Percentiles rank a stretch among this genome's conserved stretches.
Conservation (phyloP, 2,888 invertebrate genomes). For the Archaeoteleia sp. region DNA sequence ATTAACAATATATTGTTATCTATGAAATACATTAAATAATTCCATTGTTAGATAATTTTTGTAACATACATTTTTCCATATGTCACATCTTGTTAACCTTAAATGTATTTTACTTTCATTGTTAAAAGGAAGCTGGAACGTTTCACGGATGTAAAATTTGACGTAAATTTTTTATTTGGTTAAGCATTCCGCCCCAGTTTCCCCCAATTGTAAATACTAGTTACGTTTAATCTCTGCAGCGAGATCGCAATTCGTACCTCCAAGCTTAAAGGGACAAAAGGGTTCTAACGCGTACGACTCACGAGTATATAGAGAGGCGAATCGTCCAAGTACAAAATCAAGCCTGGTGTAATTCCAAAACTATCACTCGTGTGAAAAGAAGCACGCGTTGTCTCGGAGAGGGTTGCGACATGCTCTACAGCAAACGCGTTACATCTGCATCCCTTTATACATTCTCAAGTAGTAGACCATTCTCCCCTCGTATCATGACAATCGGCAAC, state of each 20-base stretch:
- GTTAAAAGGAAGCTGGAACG: no score
- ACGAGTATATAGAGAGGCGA: conserved; percentile 18
- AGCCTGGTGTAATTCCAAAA: conserved; percentile 47
- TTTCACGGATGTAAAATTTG: conserved; percentile 29
- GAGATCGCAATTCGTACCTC: conserved; percentile 35
- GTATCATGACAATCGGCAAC: conserved; percentile 8
- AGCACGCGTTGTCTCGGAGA: conserved; percentile 30
- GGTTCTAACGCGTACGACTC: conserved; percentile 37
- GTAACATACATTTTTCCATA: no score
- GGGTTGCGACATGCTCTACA: conserved; percentile 24
- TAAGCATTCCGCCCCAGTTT: conserved; percentile 32
- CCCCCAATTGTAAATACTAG: conserved; percentile 44
- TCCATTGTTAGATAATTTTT: no score
- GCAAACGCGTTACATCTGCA: conserved; percentile 30
- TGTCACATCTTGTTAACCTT: no score
- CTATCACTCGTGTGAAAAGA: conserved; percentile 51
- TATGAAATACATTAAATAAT: no score
- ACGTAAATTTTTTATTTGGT: conserved; percentile 38
- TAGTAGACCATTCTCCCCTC: conserved; percentile 17
- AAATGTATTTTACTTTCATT: no score
- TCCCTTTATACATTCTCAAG: conserved; percentile 37
- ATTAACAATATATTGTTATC: no score
- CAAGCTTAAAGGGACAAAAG: conserved; percentile 42
- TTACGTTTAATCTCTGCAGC: conserved; percentile 42
- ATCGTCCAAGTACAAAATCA: conserved; percentile 36